Percentiles rank a stretch among this genome's conserved stretches.
phyloP scores from a whole-genome alignment of 2,113 vertebrate genomes.

The Struthidea cinerea region DNA sequence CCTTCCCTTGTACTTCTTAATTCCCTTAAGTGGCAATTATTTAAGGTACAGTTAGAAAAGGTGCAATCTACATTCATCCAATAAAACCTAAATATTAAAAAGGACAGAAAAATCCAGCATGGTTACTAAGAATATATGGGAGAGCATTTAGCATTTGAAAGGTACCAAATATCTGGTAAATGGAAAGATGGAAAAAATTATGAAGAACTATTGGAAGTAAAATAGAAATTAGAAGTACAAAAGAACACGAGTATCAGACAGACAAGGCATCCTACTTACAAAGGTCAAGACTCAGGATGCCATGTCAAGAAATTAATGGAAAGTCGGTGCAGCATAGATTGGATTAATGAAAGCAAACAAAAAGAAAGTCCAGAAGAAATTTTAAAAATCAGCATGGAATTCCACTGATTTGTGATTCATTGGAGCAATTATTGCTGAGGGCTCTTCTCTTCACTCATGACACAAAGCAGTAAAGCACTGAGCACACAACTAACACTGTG shows the following conservation, averaged over 20 bases:
- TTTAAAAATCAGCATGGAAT: conserved; percentile 25
- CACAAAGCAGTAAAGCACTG: not conserved
- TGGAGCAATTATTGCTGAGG: conserved; percentile 15
- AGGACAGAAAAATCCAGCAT: conserved; percentile 72
- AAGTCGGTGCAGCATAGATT: not conserved
- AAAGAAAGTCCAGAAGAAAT: conserved; percentile 22
- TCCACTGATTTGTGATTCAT: conserved; percentile 19
- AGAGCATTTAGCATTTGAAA: conserved; percentile 68
- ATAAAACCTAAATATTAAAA: conserved; percentile 80
- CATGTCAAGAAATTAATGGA: conserved; percentile 28
- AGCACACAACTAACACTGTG: not conserved
- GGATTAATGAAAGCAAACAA: conserved; percentile 52
- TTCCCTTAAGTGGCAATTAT: conserved; percentile 79
- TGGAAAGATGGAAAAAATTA: conserved; percentile 52
- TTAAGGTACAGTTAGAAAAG: conserved; percentile 75
- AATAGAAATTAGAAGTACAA: conserved; percentile 60
- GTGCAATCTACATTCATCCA: conserved; percentile 75
- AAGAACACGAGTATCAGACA: conserved; percentile 46
- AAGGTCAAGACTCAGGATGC: conserved; percentile 59
- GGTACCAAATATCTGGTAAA: conserved; percentile 48
- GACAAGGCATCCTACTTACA: conserved; percentile 46
- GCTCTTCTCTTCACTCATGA: not conserved
- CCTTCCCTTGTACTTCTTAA: conserved; percentile 75
- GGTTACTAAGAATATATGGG: conserved; percentile 73
- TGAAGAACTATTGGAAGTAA: conserved; percentile 50